phyloP scores from a whole-genome alignment of 2,888 invertebrate genomes.

The Apocheima hispidaria region DNA sequence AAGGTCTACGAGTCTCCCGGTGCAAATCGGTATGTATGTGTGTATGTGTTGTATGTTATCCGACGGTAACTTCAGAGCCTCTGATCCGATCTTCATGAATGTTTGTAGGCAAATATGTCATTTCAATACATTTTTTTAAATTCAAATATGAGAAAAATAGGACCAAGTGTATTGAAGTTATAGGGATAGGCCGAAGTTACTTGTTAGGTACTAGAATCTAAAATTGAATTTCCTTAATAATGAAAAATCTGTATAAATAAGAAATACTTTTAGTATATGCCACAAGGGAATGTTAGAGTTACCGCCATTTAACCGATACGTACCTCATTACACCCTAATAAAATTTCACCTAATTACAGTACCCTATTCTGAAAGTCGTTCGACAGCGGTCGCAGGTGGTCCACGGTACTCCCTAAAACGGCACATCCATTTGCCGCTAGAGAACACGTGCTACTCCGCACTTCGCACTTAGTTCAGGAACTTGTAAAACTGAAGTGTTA shows the following conservation, averaged over 20 bases:
- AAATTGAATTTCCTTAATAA: too few species aligned
- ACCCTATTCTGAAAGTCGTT: conserved; percentile 44
- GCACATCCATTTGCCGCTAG: conserved; percentile 65
- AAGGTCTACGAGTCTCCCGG: too few species aligned
- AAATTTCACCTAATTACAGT: conserved; percentile 62
- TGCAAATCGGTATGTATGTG: too few species aligned
- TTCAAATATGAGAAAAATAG: too few species aligned
- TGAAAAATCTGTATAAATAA: not conserved
- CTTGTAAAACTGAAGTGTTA: conserved; percentile 76
- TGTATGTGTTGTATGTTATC: too few species aligned
- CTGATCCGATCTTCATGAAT: too few species aligned
- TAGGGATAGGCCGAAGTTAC: too few species aligned
- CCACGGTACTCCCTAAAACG: conserved; percentile 66
- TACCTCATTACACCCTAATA: conserved; percentile 43
- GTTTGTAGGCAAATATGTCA: too few species aligned
- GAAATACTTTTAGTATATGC: not conserved
- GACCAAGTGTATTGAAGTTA: too few species aligned
- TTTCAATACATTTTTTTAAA: too few species aligned
- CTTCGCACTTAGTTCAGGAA: conserved; percentile 75
- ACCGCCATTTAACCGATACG: conserved; percentile 31
- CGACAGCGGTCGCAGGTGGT: conserved; percentile 69
- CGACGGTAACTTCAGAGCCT: too few species aligned
- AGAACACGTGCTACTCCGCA: conserved; percentile 67
- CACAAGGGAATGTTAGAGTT: not conserved
- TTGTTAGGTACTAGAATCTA: too few species aligned